Conservation (phyloP, 2,888 invertebrate genomes). For the Nematopogon swammerdamellus region DNA sequence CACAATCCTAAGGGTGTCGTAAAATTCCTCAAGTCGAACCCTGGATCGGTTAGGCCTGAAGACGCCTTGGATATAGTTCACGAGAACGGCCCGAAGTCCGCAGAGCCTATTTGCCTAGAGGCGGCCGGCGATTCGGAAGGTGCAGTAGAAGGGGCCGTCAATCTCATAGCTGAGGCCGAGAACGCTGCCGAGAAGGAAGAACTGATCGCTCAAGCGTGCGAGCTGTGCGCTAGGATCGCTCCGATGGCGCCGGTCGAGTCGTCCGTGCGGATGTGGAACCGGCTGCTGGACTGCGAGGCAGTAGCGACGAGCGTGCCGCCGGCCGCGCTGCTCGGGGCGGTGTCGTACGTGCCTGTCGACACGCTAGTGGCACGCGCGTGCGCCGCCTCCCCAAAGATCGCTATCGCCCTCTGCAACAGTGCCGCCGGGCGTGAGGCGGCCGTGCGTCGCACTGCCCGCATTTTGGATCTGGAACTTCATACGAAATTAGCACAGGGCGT, state of each 20-base stretch:
- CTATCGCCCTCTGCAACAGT: background rate
- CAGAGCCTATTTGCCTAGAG: constrained; percentile 38
- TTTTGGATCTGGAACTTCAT: constrained; percentile 12
- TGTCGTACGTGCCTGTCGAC: constrained; percentile 28
- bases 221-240: constrained; percentile 17
- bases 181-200: constrained; percentile 11
- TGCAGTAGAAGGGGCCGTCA: constrained; percentile 31
- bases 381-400: constrained; percentile 3
- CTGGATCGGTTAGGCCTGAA: constrained; percentile 36
- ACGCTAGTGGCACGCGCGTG: constrained; percentile 21
- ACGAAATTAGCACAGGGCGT: constrained; percentile 19
- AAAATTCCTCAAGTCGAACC: constrained; percentile 25
- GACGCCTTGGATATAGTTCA: constrained; percentile 31
- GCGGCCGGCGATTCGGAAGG: constrained; percentile 34
- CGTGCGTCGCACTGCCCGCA: constrained; percentile 13
- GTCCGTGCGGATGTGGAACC: constrained; percentile 28
- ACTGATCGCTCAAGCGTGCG: constrained; percentile 23
- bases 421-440: constrained; percentile 10
- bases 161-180: constrained; percentile 16
- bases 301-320: constrained; percentile 12
- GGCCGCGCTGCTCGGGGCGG: constrained; percentile 30
- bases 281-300: constrained; percentile 12
- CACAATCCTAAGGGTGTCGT: constrained; percentile 23
- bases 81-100: constrained; percentile 24
- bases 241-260: constrained; percentile 22